These are phyloP conservation scores for Sphaeramia orbicularis DNA, from an alignment of 2,797 vertebrate genomes.

Conservation along the genomic window DNA sequence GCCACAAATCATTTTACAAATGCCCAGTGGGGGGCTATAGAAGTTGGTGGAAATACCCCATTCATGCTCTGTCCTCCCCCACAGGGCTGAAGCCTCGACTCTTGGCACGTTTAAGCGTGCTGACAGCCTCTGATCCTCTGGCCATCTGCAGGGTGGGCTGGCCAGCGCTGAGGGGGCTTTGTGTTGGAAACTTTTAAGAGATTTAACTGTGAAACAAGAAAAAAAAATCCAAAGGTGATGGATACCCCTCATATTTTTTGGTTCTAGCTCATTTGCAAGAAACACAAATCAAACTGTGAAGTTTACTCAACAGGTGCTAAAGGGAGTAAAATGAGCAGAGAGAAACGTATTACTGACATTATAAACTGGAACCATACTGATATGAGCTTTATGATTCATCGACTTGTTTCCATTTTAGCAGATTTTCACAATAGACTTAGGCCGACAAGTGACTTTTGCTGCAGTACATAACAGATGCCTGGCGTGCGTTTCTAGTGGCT, in stretches of 20 bases:
- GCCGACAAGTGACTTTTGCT: constrained; percentile 32
- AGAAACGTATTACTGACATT: not conserved
- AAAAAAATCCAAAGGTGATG: constrained; percentile 35
- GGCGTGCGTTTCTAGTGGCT: constrained; percentile 57
- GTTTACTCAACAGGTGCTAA: constrained; percentile 2
- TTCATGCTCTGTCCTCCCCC: constrained; percentile 89
- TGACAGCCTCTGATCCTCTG: constrained; percentile 94
- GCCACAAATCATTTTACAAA: constrained; percentile 99
- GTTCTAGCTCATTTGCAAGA: constrained; percentile 58
- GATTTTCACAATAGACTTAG: constrained; percentile 44
- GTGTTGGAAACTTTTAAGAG: constrained; percentile 69
- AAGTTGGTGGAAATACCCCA: constrained; percentile 89
- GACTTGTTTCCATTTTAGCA: not conserved
- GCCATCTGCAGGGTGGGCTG: constrained; percentile 93
- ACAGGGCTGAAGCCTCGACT: constrained; percentile 86
- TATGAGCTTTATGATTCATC: not conserved
- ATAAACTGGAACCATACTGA: no score
- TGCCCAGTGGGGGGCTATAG: constrained; percentile 90
- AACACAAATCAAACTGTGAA: constrained; percentile 46
- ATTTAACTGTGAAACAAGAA: constrained; percentile 61
- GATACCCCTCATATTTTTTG: constrained; percentile 39
- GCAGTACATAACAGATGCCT: constrained; percentile 39
- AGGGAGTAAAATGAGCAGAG: not conserved
- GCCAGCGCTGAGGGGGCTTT: constrained; percentile 69
- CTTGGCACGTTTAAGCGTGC: constrained; percentile 94